Percentiles rank a stretch among this genome's conserved stretches.
phyloP scores from a whole-genome alignment of 1,140 invertebrate species.

The Ceratina japonica region DNA sequence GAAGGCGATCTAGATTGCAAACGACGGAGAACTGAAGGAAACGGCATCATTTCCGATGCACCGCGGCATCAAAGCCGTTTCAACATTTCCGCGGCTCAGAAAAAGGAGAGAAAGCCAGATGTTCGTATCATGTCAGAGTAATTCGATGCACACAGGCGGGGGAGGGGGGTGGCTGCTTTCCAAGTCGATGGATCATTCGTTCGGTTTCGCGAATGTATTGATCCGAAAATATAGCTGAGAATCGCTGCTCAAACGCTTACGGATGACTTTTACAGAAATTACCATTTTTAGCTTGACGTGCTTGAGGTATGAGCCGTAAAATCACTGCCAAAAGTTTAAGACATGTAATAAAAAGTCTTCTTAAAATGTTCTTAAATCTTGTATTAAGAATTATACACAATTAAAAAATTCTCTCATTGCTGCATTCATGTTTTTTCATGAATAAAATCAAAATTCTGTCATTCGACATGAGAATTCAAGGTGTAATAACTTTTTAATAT shows the following conservation, averaged over 20 bases:
- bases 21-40: conserved; percentile 23
- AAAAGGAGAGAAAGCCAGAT: conserved; percentile 40
- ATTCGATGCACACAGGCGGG: conserved; percentile 41
- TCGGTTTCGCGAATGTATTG: conserved; percentile 28
- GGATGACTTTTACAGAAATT: conserved; percentile 43
- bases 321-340: too few species aligned
- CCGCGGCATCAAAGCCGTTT: conserved; percentile 41
- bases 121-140: conserved; percentile 53
- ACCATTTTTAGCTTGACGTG: conserved; percentile 44
- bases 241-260: too few species aligned
- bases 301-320: too few species aligned
- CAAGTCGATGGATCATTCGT: conserved; percentile 39
- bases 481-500: too few species aligned
- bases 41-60: conserved; percentile 54
- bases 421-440: too few species aligned
- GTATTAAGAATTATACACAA: too few species aligned
- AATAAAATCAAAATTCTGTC: too few species aligned
- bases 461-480: too few species aligned
- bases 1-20: conserved; percentile 3
- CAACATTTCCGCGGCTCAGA: neutral
- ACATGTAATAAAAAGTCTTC: too few species aligned
- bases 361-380: too few species aligned
- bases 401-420: too few species aligned
- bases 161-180: conserved; percentile 25
- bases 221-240: conserved; percentile 7